These are phyloP conservation scores for Pristionchus japonicus DNA, from an alignment of 2,888 invertebrate genomes.

Conservation along the genomic window DNA sequence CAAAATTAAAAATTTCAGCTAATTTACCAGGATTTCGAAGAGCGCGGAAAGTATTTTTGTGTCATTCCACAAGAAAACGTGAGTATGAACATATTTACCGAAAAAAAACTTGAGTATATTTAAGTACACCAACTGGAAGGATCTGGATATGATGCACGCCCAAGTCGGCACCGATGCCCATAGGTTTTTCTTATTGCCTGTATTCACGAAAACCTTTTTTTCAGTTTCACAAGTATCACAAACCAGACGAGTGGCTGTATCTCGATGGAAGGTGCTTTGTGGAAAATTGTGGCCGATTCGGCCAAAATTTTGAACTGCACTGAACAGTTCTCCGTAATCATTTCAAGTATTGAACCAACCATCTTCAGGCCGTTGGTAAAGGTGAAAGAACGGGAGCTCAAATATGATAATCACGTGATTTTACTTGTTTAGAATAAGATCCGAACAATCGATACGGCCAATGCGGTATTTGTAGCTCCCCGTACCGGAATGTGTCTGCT, in stretches of 20 bases:
- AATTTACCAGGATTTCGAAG: too few species aligned
- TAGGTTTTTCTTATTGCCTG: background rate
- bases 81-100: background rate
- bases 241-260: background rate
- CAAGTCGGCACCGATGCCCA: background rate
- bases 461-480: background rate
- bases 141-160: background rate
- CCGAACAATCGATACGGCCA: background rate
- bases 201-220: background rate
- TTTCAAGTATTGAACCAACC: background rate
- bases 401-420: background rate
- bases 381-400: background rate
- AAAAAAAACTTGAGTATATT: background rate
- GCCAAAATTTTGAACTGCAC: background rate
- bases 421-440: background rate
- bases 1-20: too few species aligned
- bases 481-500: background rate
- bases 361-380: background rate
- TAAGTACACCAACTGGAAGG: background rate
- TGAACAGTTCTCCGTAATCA: background rate
- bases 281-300: background rate
- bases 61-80: background rate
- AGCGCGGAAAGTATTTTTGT: background rate
- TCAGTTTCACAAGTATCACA: background rate
- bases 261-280: background rate